Evolutionary conservation across 2,113 vertebrate species (phyloP).

Genomic region (Epinephelus cyanopodus): DNA sequence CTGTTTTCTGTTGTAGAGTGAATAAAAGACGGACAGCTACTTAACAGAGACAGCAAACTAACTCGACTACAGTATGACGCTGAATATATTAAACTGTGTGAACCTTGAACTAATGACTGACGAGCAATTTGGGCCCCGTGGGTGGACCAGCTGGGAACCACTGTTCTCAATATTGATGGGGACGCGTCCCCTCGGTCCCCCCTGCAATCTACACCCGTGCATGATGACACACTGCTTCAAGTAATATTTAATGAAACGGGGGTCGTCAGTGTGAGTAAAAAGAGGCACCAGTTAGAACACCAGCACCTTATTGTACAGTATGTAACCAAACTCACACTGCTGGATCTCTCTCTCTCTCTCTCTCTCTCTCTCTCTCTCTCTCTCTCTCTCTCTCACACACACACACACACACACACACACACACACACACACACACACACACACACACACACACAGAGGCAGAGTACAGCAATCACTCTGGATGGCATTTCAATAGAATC

Average conservation of each 20-base stretch:
- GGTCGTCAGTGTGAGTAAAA: slow-evolving; percentile 12
- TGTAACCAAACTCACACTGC: background rate
- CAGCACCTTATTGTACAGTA: background rate
- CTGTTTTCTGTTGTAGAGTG: no score
- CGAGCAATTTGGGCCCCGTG: no score
- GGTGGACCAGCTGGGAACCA: no score
- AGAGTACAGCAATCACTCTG: slow-evolving; percentile 7
- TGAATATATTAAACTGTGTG: no score
- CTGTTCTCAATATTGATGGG: no score
- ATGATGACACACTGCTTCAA: slow-evolving; percentile 13
- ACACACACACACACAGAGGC: background rate
- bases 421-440: background rate
- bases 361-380: background rate
- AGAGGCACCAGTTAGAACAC: slow-evolving; percentile 9
- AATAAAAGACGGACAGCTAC: no score
- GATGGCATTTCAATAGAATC: slow-evolving; percentile 54
- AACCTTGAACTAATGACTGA: no score
- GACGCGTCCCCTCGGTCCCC: no score
- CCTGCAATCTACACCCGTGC: background rate
- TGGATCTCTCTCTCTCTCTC: background rate
- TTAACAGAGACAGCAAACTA: no score
- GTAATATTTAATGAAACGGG: slow-evolving; percentile 2
- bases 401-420: background rate
- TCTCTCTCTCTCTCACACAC: background rate
- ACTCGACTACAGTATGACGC: no score